These are phyloP conservation scores for Limnephilus lunatus DNA, from an alignment of 2,888 invertebrate genomes.

Conservation along the genomic window DNA sequence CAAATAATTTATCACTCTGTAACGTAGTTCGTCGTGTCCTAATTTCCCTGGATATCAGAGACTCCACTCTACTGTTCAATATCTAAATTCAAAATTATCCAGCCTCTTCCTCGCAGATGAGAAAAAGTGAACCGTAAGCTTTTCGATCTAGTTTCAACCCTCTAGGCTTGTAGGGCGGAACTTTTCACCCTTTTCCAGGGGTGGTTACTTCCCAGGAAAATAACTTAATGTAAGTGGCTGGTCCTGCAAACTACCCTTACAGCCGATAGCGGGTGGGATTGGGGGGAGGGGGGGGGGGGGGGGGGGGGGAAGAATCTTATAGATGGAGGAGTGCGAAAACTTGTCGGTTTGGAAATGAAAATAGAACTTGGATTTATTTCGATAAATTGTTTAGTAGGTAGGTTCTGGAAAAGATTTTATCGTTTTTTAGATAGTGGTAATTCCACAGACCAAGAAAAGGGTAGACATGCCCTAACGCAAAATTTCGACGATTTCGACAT, in stretches of 20 bases:
- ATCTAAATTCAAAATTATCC: background rate
- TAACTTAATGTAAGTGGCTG: background rate
- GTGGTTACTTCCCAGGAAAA: background rate
- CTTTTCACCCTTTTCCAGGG: background rate
- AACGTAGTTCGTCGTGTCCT: background rate
- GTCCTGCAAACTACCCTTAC: background rate
- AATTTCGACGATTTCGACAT: too few species aligned
- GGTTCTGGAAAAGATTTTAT: too few species aligned
- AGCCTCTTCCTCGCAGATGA: background rate
- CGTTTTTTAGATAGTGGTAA: too few species aligned
- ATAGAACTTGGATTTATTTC: background rate
- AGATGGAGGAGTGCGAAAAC: background rate
- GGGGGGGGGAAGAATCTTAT: background rate
- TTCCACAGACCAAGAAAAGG: too few species aligned
- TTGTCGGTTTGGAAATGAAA: background rate
- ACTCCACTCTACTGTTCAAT: background rate
- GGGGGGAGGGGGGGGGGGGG: background rate
- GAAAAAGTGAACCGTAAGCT: background rate
- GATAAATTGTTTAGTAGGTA: background rate
- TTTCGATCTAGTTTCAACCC: background rate
- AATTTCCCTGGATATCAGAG: background rate
- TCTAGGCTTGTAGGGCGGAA: background rate
- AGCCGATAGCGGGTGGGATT: background rate
- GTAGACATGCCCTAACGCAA: too few species aligned
- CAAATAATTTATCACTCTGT: too few species aligned